A percentile compares a stretch with the other conserved stretches of the same genome.
These are phyloP conservation scores for Oreochromis aureus DNA, from an alignment of 2,113 vertebrate species.

Conservation along the genomic window DNA sequence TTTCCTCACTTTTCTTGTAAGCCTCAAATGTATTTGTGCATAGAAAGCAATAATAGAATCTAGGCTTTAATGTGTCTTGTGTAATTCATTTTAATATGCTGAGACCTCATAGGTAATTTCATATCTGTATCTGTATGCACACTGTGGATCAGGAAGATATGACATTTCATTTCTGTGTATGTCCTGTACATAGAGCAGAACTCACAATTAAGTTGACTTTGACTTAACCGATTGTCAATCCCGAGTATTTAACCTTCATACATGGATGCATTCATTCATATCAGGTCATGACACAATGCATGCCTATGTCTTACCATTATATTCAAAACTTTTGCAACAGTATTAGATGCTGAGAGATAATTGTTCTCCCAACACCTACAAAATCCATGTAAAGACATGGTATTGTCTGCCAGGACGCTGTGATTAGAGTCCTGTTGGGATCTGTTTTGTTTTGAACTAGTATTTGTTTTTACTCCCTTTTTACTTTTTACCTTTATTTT, in stretches of 20 bases:
- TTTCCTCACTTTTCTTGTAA: not conserved
- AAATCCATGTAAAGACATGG: not conserved
- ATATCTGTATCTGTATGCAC: not conserved
- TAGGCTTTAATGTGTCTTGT: not conserved
- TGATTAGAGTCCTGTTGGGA: accelerated
- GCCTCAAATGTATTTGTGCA: not conserved
- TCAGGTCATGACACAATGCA: not conserved
- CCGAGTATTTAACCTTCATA: not conserved
- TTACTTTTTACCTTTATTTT: not conserved
- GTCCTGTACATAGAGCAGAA: not conserved
- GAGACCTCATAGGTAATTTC: not conserved
- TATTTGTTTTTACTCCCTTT: not conserved
- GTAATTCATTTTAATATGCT: not conserved
- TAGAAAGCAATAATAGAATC: not conserved
- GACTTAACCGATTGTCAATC: not conserved
- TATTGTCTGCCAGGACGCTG: not conserved
- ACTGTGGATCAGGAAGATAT: not conserved
- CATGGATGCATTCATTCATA: not conserved
- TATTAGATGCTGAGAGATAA: not conserved
- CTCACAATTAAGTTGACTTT: not conserved
- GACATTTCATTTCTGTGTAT: not conserved
- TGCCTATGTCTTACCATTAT: not conserved
- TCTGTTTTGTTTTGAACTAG: not conserved
- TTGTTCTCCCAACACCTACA: not conserved
- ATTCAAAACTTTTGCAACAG: not conserved